A percentile compares a stretch with the other conserved stretches of the same genome.
phyloP scores from a whole-genome alignment of 2,888 invertebrate species.

The Ctenicera cuprea region DNA sequence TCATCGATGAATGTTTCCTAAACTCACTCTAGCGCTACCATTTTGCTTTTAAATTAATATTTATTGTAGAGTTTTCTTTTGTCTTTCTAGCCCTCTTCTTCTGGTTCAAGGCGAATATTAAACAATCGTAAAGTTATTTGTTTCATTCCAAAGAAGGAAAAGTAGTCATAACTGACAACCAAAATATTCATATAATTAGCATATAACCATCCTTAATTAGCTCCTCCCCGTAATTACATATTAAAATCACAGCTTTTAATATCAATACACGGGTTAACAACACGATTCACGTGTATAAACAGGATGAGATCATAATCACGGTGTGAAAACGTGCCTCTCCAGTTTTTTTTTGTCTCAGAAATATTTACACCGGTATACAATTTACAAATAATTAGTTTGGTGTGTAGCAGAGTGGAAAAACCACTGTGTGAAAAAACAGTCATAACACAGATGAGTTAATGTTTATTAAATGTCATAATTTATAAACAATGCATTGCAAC shows the following conservation, averaged over 20 bases:
- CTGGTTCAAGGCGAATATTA: too few relatives aligned
- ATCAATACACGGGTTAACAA: constrained; percentile 6
- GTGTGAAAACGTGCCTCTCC: constrained; percentile 9
- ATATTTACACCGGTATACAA: background rate
- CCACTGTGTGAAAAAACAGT: background rate
- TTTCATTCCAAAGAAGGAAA: too few relatives aligned
- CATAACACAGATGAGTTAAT: too few relatives aligned
- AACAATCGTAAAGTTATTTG: too few relatives aligned
- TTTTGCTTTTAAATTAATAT: too few relatives aligned
- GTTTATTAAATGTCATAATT: too few relatives aligned
- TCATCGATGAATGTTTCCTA: too few relatives aligned
- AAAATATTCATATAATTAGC: background rate
- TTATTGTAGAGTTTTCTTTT: too few relatives aligned
- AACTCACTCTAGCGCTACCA: too few relatives aligned
- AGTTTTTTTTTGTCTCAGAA: constrained; percentile 9
- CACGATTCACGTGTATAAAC: constrained; percentile 18
- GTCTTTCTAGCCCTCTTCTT: too few relatives aligned
- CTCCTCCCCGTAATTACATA: background rate
- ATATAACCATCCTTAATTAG: background rate
- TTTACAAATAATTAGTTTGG: background rate
- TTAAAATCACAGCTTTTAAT: background rate
- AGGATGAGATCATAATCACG: constrained; percentile 28
- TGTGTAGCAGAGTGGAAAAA: background rate
- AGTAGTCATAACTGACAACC: background rate
- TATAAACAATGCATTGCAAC: background rate